Conservation (phyloP, 2,888 invertebrate species). For the Diarsia dahlii region DNA sequence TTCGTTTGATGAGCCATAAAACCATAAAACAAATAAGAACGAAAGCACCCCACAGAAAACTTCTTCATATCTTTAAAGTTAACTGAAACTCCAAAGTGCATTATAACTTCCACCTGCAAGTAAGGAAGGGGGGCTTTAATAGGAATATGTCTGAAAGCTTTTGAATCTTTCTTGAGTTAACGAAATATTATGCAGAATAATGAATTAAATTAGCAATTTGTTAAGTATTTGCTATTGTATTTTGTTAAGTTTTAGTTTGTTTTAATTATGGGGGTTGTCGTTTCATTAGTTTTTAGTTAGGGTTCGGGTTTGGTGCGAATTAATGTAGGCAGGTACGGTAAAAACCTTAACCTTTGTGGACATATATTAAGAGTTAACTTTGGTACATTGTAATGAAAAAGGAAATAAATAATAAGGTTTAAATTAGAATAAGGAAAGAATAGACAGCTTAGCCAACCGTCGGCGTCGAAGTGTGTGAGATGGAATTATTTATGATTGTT, state of each 20-base stretch:
- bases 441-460: background rate
- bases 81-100: constrained; percentile 77
- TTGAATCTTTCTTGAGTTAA: constrained; percentile 72
- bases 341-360: background rate
- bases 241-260: constrained; percentile 11
- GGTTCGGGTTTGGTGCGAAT: background rate
- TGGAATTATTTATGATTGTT: background rate
- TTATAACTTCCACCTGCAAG: constrained; percentile 80
- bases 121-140: constrained; percentile 65
- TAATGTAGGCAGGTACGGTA: background rate
- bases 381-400: background rate
- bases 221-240: constrained; percentile 48
- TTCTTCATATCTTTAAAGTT: constrained; percentile 78
- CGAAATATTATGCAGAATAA: constrained; percentile 66
- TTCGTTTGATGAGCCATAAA: constrained; percentile 68
- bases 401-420: background rate
- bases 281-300: background rate
- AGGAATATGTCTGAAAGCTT: constrained; percentile 75
- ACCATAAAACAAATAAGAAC: constrained; percentile 72
- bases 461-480: background rate
- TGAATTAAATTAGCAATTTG: constrained; percentile 66
- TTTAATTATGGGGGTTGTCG: background rate
- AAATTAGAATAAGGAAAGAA: background rate
- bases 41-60: constrained; percentile 70
- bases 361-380: background rate